Evolutionary conservation across 2,113 vertebrate genomes (phyloP), one percentile per base, ranked within the genome.

Genomic region (Corapipo altera): DNA sequence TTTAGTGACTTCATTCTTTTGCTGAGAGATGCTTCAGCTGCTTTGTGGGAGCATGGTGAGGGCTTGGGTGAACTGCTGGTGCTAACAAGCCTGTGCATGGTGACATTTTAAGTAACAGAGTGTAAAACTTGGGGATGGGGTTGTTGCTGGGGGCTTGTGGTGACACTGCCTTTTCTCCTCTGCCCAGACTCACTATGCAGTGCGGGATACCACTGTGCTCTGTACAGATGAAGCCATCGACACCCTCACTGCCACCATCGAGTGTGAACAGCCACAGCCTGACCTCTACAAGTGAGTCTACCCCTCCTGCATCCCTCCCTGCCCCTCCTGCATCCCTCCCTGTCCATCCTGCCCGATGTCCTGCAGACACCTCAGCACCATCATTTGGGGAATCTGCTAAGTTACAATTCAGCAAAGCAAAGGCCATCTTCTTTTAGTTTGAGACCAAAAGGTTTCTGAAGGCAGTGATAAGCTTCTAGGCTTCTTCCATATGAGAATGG

Each of bases 191-290:
- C 98, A 99, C 96, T 99, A 98, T 46, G 99, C 99, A 1, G 99
- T 99, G 94, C 98, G 98, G 83, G 99, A 99, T 44, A 98, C 98
- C 59, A 94, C 85, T 8, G 82, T 93, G 72, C 95, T 98, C 65
- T 96, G 96, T 91, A 98, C 98, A 1, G 98, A 98, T 2, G 98
- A 98, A 85, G 98, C 98, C 97, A 98, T 99, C 77, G 97, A 98
- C 78, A 78, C 93, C 92, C 98, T 99, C 96, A 98, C 77, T 1
- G 99, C 99, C 97, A 98, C 98, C 4, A 99, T 99, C 9, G 99
- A 99, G 98, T 99, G 99, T 75, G 99, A 99, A 74, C 99, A 99
- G 96, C 99, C 99, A 3, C 99, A 99, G 88, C 98, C 99, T 49
- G 99, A 99, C 98, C 99, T 99, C 97, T 99, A 99, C 98, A 99